phyloP scores from a whole-genome alignment of 2,797 vertebrate species.

The Helarctos malayanus region DNA sequence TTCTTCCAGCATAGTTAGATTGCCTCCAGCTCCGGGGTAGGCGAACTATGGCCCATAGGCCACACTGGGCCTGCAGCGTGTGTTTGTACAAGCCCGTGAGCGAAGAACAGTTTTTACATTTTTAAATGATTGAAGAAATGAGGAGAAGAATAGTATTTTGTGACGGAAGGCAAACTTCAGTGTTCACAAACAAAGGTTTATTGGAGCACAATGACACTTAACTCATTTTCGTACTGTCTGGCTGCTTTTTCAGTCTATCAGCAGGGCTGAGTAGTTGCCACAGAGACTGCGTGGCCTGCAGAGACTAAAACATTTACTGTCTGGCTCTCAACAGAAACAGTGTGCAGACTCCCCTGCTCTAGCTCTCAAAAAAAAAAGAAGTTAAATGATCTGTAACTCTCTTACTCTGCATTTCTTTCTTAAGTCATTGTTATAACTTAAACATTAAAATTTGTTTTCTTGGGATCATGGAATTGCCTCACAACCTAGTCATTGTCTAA shows the following conservation, averaged over 20 bases:
- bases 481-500: constrained; percentile 28
- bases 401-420: constrained; percentile 45
- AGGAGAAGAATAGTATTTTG: neutral
- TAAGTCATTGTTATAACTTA: constrained; percentile 16
- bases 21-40: neutral
- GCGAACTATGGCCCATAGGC: neutral
- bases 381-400: neutral
- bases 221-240: neutral
- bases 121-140: neutral
- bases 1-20: neutral
- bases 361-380: neutral
- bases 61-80: neutral
- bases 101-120: neutral
- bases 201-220: neutral
- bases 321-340: neutral
- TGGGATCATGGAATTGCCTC: neutral
- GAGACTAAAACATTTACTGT: neutral
- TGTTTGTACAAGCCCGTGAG: neutral
- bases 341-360: neutral
- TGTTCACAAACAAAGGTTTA: neutral
- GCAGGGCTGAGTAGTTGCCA: neutral
- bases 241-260: neutral
- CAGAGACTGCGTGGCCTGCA: neutral
- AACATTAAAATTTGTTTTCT: neutral
- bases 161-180: neutral